Evolutionary conservation across 2,797 vertebrate genomes (phyloP).

Genomic region (Syngnathus rostellatus): DNA sequence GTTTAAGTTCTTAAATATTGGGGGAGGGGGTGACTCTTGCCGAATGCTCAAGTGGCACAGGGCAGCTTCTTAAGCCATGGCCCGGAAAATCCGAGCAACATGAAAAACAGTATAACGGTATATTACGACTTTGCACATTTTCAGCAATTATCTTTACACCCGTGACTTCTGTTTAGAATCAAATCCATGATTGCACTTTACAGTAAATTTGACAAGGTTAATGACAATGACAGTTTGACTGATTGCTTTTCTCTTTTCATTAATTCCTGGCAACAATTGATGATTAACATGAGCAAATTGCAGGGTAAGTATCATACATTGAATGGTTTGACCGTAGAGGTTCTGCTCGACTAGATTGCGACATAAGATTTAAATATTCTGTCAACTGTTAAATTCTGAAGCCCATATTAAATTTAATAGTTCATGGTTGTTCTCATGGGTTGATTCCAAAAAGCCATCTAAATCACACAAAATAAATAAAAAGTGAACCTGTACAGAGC

Average conservation of each 20-base stretch:
- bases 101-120: neutral
- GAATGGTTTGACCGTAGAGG: neutral
- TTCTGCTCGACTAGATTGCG: neutral
- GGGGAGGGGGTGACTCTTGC: too few species aligned
- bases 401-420: neutral
- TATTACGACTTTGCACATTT: neutral
- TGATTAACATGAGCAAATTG: neutral
- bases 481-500: neutral
- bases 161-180: too few species aligned
- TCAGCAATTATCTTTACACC: too few species aligned
- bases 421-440: neutral
- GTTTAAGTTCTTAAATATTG: too few species aligned
- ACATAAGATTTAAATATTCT: neutral
- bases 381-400: neutral
- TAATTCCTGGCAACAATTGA: neutral
- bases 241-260: neutral
- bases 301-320: neutral
- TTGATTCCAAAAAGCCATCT: neutral
- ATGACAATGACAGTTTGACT: neutral
- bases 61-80: too few species aligned
- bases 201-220: neutral
- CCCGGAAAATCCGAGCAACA: neutral
- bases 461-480: neutral
- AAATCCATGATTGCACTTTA: too few species aligned
- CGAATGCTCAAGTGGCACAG: too few species aligned